Percentiles rank a stretch among this genome's conserved stretches.
These are phyloP conservation scores for Phalanger gymnotis DNA, from an alignment of 2,797 vertebrate genomes.

Conservation along the genomic window DNA sequence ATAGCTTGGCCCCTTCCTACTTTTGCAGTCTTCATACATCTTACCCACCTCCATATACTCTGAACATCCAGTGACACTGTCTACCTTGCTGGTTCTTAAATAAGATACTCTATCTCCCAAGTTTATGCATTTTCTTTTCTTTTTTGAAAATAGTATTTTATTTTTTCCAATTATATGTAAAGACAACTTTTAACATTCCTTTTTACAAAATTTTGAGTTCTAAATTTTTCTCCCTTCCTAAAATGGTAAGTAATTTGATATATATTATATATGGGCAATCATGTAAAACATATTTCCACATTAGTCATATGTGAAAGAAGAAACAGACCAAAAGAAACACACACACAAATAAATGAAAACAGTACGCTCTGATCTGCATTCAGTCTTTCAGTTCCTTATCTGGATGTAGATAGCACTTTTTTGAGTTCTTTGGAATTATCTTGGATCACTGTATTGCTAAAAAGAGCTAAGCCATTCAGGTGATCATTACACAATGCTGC, in stretches of 20 bases:
- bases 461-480: neutral
- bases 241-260: neutral
- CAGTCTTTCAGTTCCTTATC: neutral
- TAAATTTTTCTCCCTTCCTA: neutral
- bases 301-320: neutral
- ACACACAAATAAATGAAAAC: neutral
- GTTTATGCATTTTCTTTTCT: neutral
- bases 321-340: neutral
- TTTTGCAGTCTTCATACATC: neutral
- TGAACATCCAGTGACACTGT: neutral
- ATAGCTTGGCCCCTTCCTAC: neutral
- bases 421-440: neutral
- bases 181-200: neutral
- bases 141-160: neutral
- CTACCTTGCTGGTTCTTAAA: neutral
- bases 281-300: neutral
- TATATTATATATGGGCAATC: neutral
- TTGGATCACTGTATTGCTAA: neutral
- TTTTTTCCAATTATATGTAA: neutral
- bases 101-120: neutral
- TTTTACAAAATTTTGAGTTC: neutral
- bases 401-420: neutral
- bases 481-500: too few relatives aligned
- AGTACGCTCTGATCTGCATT: neutral
- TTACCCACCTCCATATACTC: neutral